phyloP scores from a whole-genome alignment of 2,113 vertebrate genomes.

The Notothenia rossii region DNA sequence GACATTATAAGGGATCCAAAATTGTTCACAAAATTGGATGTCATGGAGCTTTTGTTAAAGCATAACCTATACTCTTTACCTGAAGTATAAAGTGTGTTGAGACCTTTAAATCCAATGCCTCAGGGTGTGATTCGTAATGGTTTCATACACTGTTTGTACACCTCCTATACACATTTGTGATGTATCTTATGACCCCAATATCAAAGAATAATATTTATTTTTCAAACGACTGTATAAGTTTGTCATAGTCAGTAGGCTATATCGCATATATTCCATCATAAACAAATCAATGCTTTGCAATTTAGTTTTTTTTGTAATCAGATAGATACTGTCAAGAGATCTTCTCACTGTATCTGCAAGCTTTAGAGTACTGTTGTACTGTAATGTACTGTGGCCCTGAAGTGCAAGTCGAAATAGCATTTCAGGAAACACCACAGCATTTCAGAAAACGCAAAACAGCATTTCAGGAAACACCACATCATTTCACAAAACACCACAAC shows the following conservation, averaged over 20 bases:
- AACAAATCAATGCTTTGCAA: constrained; percentile 18
- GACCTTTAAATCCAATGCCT: neutral
- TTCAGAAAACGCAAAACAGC: too few species aligned
- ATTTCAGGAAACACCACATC: too few species aligned
- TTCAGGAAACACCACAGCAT: too few species aligned
- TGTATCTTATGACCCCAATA: neutral
- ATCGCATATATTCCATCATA: constrained; percentile 12
- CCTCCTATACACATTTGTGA: neutral
- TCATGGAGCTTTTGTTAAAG: constrained; percentile 24
- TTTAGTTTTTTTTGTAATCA: neutral
- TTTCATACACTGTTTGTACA: neutral
- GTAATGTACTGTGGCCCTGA: neutral
- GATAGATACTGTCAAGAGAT: neutral
- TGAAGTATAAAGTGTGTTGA: neutral
- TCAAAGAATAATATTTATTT: neutral
- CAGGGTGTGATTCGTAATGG: neutral
- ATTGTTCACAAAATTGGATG: constrained; percentile 35
- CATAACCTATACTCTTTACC: neutral
- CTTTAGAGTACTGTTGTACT: neutral
- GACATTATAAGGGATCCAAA: constrained; percentile 45
- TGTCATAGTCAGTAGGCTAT: constrained; percentile 23
- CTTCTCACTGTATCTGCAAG: neutral
- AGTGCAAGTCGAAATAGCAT: too few species aligned
- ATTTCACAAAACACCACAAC: too few species aligned
- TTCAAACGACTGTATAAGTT: neutral